Percentiles rank a stretch among this genome's conserved stretches.
phyloP scores from a whole-genome alignment of 92 coral and sea anemone species.

The Porites lobata region DNA sequence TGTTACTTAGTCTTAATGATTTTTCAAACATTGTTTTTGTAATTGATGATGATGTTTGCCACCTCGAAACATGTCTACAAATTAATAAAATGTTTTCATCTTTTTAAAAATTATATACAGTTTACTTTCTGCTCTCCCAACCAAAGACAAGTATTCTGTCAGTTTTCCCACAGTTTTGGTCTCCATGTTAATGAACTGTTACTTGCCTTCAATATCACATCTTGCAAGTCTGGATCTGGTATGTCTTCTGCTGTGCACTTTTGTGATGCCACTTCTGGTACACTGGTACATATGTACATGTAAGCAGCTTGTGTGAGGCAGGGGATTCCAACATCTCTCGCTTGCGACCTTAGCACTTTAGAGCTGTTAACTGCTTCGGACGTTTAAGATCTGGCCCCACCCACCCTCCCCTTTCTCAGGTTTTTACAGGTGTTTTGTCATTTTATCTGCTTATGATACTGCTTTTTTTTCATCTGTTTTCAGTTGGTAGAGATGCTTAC shows the following conservation, averaged over 20 bases:
- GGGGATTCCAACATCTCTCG: slow-evolving; percentile 40
- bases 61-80: slow-evolving; percentile 2
- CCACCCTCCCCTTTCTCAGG: too few relatives aligned
- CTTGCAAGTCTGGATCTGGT: slow-evolving; percentile 46
- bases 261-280: slow-evolving; percentile 32
- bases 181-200: slow-evolving; percentile 1
- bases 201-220: slow-evolving; percentile 27
- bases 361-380: too few relatives aligned
- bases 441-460: too few relatives aligned
- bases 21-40: slow-evolving; percentile 13
- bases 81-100: slow-evolving; percentile 9
- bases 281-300: slow-evolving; percentile 55
- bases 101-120: background rate
- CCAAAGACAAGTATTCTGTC: slow-evolving; percentile 7
- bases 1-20: slow-evolving; percentile 6
- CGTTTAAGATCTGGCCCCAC: too few relatives aligned
- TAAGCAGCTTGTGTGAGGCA: slow-evolving; percentile 50
- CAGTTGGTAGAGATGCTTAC: too few relatives aligned
- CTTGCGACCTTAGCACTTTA: too few relatives aligned
- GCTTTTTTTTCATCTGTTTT: too few relatives aligned
- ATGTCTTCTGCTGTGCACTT: slow-evolving; percentile 44
- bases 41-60: slow-evolving; percentile 17
- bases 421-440: too few relatives aligned
- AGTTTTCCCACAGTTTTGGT: slow-evolving; percentile 21
- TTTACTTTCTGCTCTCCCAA: slow-evolving; percentile 19